phyloP scores from a whole-genome alignment of 2,113 vertebrate genomes.

The Tachycineta bicolor region DNA sequence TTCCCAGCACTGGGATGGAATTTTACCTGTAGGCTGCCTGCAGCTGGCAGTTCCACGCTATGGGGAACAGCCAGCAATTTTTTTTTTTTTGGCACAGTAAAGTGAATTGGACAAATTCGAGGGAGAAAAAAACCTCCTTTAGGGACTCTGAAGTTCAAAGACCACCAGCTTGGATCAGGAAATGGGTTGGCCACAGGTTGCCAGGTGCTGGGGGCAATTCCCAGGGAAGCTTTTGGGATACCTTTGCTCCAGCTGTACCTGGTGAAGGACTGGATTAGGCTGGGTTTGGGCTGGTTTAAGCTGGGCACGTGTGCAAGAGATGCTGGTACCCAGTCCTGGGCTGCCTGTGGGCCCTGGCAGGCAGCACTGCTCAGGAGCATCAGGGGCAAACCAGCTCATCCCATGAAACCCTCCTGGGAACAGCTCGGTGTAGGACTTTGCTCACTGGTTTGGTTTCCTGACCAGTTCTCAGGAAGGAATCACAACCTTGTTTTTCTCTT shows the following conservation, averaged over 20 bases:
- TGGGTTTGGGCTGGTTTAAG: neutral
- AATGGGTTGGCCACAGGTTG: neutral
- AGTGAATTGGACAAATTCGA: neutral
- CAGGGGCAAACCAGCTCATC: neutral
- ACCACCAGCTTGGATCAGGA: neutral
- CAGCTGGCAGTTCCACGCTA: neutral
- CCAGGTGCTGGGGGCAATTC: neutral
- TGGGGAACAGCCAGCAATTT: neutral
- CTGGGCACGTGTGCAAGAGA: rapidly evolving
- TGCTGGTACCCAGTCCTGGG: neutral
- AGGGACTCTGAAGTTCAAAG: neutral
- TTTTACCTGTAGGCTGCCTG: neutral
- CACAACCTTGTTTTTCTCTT: neutral
- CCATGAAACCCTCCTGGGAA: neutral
- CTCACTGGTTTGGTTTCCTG: neutral
- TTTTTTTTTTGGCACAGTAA: neutral
- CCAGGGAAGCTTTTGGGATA: neutral
- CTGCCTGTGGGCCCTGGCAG: neutral
- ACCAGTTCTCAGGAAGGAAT: neutral
- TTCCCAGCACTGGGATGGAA: neutral
- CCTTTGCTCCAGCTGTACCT: neutral
- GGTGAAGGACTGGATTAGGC: neutral
- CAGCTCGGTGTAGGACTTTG: neutral
- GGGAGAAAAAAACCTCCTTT: neutral
- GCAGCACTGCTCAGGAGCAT: neutral